Evolutionary conservation across 92 coral and sea anemone genomes (phyloP).

Genomic region (Nematostella vectensis): DNA sequence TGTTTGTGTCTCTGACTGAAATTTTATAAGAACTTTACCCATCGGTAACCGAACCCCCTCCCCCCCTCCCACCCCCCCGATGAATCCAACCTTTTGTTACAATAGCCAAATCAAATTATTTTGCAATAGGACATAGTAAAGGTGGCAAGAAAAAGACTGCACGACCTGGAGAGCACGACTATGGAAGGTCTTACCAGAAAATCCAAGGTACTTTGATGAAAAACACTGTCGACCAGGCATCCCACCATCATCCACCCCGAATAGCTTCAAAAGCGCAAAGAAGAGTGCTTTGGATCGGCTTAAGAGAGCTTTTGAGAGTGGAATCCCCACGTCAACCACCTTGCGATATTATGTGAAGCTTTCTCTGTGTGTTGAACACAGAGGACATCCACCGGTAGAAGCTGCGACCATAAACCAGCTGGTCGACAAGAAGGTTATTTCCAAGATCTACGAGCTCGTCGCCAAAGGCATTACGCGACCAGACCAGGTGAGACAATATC

Average conservation of each 20-base stretch:
- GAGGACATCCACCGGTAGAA: constrained; percentile 29
- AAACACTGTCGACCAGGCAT: constrained; percentile 12
- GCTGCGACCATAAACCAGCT: constrained; percentile 37
- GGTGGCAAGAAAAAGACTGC: background rate
- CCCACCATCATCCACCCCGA: constrained; percentile 18
- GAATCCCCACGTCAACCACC: background rate
- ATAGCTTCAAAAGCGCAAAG: constrained; percentile 36
- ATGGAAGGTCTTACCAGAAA: constrained; percentile 22
- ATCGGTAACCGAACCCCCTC: too few relatives aligned
- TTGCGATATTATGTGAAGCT: constrained; percentile 31
- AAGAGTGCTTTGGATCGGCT: constrained; percentile 17
- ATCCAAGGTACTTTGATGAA: constrained; percentile 36
- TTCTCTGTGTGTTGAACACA: constrained; percentile 21
- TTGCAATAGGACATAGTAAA: background rate
- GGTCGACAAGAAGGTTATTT: constrained; percentile 33
- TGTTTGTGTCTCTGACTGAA: too few relatives aligned
- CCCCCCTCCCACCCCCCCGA: too few relatives aligned
- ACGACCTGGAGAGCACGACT: constrained; percentile 1
- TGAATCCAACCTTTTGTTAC: background rate
- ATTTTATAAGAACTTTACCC: too few relatives aligned
- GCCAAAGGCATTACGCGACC: constrained; percentile 26
- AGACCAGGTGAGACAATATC: constrained; percentile 20
- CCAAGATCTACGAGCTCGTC: constrained; percentile 38
- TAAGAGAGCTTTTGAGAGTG: constrained; percentile 20
- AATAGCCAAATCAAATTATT: background rate